These are phyloP conservation scores for Perca flavescens DNA, from an alignment of 2,113 vertebrate genomes.

Conservation along the genomic window DNA sequence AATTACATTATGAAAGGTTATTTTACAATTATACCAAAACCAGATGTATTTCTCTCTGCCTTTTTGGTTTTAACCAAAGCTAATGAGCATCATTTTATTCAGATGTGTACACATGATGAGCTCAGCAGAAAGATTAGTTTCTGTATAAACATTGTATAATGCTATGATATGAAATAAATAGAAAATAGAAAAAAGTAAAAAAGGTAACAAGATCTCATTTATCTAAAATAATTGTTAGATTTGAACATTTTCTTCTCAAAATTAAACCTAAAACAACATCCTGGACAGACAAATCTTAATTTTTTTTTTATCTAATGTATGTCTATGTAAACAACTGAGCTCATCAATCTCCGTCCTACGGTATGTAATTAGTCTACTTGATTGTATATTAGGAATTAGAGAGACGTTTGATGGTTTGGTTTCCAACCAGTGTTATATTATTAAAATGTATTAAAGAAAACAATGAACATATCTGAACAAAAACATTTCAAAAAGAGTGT, in stretches of 20 bases:
- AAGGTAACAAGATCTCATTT: neutral
- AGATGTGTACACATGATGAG: neutral
- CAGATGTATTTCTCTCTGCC: neutral
- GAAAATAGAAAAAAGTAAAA: neutral
- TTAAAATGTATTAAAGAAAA: slow-evolving; percentile 20
- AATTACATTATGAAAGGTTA: too few relatives aligned
- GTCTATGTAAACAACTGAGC: neutral
- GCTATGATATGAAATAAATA: neutral
- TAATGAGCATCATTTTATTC: slow-evolving; percentile 4
- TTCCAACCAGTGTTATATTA: neutral
- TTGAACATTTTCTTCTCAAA: neutral
- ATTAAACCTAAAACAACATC: neutral
- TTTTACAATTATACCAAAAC: neutral
- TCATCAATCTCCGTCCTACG: neutral
- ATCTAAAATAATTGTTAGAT: neutral
- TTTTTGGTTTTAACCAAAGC: neutral
- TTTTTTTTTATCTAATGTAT: neutral
- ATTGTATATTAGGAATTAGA: neutral
- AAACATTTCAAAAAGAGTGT: slow-evolving; percentile 21
- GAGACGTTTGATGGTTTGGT: neutral
- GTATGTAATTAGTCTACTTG: neutral
- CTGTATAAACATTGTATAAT: neutral
- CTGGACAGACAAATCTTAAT: neutral
- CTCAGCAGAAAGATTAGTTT: neutral
- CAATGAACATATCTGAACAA: slow-evolving; percentile 16